Percentiles rank a stretch among this genome's conserved stretches.
Conservation (phyloP, 1,140 invertebrate species). For the Drosophila obscura region DNA sequence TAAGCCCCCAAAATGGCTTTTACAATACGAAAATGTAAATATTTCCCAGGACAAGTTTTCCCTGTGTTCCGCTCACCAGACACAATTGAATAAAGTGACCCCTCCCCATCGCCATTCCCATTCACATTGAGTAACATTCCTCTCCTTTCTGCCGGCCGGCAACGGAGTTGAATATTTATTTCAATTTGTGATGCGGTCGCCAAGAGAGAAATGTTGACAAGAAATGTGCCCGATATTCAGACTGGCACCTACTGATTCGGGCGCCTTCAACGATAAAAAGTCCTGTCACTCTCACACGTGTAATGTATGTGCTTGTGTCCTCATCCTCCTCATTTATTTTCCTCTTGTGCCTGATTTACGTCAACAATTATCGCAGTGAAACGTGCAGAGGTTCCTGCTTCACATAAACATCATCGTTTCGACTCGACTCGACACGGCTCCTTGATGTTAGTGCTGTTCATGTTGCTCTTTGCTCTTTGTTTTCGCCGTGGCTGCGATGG, state of each 20-base stretch:
- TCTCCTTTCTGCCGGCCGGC: background rate
- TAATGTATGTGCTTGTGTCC: background rate
- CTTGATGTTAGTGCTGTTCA: background rate
- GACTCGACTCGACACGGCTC: background rate
- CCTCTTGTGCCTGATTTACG: conserved; percentile 66
- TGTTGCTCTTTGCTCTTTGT: conserved; percentile 3
- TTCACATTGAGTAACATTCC: background rate
- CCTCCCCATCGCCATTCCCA: background rate
- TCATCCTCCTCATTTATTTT: conserved; percentile 20
- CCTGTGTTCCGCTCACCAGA: conserved; percentile 3
- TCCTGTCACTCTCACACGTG: conserved; percentile 16
- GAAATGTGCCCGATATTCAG: conserved; percentile 35
- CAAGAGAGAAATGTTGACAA: conserved; percentile 39
- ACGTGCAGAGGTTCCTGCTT: conserved; percentile 45
- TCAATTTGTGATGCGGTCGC: conserved; percentile 51
- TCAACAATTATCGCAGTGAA: conserved; percentile 65
- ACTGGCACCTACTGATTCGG: conserved; percentile 39
- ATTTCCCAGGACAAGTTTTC: conserved; percentile 22
- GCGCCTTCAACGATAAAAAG: conserved; percentile 46
- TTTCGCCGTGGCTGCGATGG: background rate
- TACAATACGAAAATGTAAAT: conserved; percentile 39
- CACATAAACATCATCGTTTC: conserved; percentile 45
- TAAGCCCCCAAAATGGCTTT: conserved; percentile 5
- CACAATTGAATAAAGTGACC: conserved; percentile 54
- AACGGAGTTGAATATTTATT: conserved; percentile 47